Evolutionary conservation across 1,140 invertebrate genomes (phyloP).

Genomic region (Saccostrea cuccullata): DNA sequence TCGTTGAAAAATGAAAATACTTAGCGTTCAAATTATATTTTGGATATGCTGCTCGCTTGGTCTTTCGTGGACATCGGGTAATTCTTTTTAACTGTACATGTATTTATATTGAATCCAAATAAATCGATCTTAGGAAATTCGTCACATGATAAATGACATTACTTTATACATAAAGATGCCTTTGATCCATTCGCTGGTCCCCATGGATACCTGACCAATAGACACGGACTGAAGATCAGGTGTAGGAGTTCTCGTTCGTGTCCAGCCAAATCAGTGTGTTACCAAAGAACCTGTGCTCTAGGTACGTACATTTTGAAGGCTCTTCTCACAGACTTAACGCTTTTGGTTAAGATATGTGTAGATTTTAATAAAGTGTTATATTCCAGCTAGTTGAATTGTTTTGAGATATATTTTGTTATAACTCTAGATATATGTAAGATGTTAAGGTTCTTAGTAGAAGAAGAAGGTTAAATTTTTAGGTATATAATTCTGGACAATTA

Average conservation of each 20-base stretch:
- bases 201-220: neutral
- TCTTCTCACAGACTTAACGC: too few species aligned
- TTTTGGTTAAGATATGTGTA: too few species aligned
- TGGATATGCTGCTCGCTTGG: neutral
- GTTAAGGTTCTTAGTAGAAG: too few species aligned
- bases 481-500: too few species aligned
- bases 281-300: neutral
- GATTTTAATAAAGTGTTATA: too few species aligned
- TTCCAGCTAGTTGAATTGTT: too few species aligned
- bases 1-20: neutral
- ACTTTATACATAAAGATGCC: neutral
- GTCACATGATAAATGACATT: too few species aligned
- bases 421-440: too few species aligned
- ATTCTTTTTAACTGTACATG: neutral
- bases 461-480: too few species aligned
- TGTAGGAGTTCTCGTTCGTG: slow-evolving; percentile 1
- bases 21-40: neutral
- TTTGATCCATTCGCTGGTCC: neutral
- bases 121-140: too few species aligned
- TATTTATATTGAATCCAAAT: too few species aligned
- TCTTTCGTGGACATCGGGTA: neutral
- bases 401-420: too few species aligned
- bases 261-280: neutral
- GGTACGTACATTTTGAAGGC: neutral
- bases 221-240: neutral